A percentile compares a stretch with the other conserved stretches of the same genome.
phyloP scores from a whole-genome alignment of 2,113 vertebrate species.

The Petromus typicus region DNA sequence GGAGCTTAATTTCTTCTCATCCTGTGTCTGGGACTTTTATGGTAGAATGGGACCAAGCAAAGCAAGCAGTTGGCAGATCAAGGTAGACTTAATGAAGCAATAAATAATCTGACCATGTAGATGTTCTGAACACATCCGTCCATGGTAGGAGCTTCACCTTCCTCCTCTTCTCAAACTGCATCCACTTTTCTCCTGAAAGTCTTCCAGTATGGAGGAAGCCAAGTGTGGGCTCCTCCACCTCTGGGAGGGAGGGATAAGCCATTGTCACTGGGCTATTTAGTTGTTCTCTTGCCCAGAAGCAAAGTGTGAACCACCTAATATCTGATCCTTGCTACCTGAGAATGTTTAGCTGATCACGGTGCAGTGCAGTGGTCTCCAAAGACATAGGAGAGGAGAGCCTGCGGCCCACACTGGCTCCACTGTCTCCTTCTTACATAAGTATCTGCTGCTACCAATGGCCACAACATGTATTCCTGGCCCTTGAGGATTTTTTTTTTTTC shows the following conservation, averaged over 20 bases:
- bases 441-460: neutral
- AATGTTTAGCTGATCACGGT: neutral
- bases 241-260: neutral
- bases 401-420: neutral
- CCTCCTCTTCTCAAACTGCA: neutral
- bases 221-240: no score
- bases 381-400: rapidly evolving
- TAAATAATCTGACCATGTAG: neutral
- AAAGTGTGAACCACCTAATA: neutral
- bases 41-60: neutral
- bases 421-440: neutral
- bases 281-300: neutral
- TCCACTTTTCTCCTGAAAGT: neutral
- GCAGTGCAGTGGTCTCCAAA: rapidly evolving
- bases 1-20: neutral
- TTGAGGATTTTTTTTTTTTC: neutral
- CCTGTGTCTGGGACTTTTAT: neutral
- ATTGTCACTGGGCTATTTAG: neutral
- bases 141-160: rapidly evolving
- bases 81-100: neutral
- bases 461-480: neutral
- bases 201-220: neutral
- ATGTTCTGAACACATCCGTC: no score
- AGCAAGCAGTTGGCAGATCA: neutral
- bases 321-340: neutral